Percentiles rank a stretch among this genome's conserved stretches.
phyloP scores from a whole-genome alignment of 2,888 invertebrate species.

The Congeria kusceri region DNA sequence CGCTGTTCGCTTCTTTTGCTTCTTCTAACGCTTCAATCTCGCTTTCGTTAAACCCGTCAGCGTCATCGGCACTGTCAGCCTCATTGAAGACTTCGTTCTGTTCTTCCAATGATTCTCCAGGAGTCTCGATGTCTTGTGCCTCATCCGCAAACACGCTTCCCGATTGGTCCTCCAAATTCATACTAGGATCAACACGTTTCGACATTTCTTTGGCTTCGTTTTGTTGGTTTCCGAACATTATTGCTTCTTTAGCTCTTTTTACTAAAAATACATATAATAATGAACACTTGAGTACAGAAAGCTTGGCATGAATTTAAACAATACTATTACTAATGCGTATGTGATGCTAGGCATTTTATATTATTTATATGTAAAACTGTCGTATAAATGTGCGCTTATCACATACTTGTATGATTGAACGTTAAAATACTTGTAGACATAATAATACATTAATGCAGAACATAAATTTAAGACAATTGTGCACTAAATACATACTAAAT shows the following conservation, averaged over 20 bases:
- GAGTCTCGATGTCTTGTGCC: conserved; percentile 9
- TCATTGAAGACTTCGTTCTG: not conserved
- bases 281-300: too few relatives aligned
- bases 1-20: not conserved
- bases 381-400: too few relatives aligned
- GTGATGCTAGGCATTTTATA: too few relatives aligned
- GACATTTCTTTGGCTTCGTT: conserved; percentile 47
- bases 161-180: conserved; percentile 1
- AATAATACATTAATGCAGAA: too few relatives aligned
- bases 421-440: too few relatives aligned
- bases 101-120: not conserved
- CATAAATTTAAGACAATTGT: too few relatives aligned
- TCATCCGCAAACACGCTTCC: too few relatives aligned
- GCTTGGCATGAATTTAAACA: too few relatives aligned
- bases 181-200: conserved; percentile 44
- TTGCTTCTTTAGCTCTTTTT: conserved; percentile 68
- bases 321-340: too few relatives aligned
- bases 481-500: too few relatives aligned
- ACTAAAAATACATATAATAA: conserved; percentile 41
- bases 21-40: not conserved
- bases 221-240: conserved; percentile 71
- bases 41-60: not conserved
- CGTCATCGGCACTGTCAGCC: not conserved
- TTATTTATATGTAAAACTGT: too few relatives aligned
- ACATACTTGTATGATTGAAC: too few relatives aligned